Evolutionary conservation across 23 tunicate genomes (phyloP).

Genomic region (Halocynthia aurantium): DNA sequence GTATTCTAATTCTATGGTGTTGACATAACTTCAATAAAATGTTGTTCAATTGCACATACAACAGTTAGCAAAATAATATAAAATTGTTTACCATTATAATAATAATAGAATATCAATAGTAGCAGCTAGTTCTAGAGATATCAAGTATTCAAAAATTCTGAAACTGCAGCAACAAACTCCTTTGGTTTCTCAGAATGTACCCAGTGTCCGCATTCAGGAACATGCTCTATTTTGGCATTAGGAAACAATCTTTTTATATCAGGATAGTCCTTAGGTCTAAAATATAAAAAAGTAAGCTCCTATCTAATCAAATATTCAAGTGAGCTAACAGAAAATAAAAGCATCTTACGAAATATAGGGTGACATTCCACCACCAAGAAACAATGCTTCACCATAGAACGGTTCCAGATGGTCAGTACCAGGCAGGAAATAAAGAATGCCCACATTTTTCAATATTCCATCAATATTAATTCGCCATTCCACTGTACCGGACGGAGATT

Average conservation of each 20-base stretch:
- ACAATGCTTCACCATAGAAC: slow-evolving; percentile 21
- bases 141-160: slow-evolving; percentile 14
- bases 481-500: slow-evolving; percentile 15
- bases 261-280: slow-evolving; percentile 38
- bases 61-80: too few species aligned
- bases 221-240: slow-evolving; percentile 27
- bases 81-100: not conserved
- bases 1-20: too few species aligned
- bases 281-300: not conserved
- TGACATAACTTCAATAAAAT: too few species aligned
- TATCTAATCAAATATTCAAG: too few species aligned
- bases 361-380: slow-evolving; percentile 47
- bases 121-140: not conserved
- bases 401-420: slow-evolving; percentile 22
- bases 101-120: not conserved
- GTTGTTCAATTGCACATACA: too few species aligned
- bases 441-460: slow-evolving; percentile 13
- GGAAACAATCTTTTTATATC: slow-evolving; percentile 52
- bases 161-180: slow-evolving; percentile 36
- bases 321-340: not conserved
- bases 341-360: slow-evolving; percentile 27
- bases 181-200: slow-evolving; percentile 71
- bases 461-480: slow-evolving; percentile 55
- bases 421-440: not conserved
- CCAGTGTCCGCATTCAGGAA: slow-evolving; percentile 86